phyloP scores from a whole-genome alignment of 2,797 vertebrate genomes.

The Amblyraja radiata region DNA sequence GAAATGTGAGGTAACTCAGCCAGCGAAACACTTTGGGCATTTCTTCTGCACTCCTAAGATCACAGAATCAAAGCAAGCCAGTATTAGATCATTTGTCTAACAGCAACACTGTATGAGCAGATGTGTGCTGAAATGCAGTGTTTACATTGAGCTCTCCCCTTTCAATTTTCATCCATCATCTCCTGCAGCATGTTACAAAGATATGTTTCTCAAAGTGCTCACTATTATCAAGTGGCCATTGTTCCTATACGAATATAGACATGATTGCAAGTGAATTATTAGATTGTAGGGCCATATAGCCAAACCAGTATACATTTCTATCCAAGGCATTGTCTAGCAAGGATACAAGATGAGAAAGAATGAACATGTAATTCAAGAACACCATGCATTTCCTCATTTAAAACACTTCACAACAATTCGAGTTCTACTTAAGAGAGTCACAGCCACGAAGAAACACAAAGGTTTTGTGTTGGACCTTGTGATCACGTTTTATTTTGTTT shows the following conservation, averaged over 20 bases:
- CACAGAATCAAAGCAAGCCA: constrained; percentile 41
- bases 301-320: neutral
- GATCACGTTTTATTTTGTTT: neutral
- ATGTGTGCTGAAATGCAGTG: neutral
- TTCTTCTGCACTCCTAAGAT: constrained; percentile 70
- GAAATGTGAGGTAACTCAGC: constrained; percentile 85
- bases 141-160: neutral
- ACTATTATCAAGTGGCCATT: neutral
- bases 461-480: neutral
- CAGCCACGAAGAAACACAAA: neutral
- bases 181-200: neutral
- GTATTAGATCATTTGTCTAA: neutral
- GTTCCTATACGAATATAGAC: neutral
- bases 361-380: neutral
- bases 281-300: neutral
- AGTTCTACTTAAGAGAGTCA: neutral
- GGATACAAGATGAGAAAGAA: neutral
- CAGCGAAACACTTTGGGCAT: constrained; percentile 80
- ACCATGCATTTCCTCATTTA: neutral
- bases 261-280: neutral
- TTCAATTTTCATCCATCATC: neutral
- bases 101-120: neutral
- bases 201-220: neutral
- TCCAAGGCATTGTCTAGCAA: neutral
- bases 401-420: neutral